A percentile compares a stretch with the other conserved stretches of the same genome.
Evolutionary conservation across 2,888 invertebrate species (phyloP).

Genomic region (Pollenia griseotomentosa): DNA sequence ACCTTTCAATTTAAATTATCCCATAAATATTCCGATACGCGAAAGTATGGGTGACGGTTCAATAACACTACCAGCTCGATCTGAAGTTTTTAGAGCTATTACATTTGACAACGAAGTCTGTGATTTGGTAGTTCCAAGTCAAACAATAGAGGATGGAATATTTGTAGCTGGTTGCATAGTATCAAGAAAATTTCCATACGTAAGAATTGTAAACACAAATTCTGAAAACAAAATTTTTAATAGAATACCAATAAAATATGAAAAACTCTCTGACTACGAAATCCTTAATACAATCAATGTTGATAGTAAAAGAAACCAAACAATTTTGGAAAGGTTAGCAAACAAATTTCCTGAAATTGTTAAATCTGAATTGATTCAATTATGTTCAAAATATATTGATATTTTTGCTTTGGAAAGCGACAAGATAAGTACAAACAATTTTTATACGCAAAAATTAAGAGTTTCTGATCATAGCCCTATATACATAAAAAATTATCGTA

Average conservation of each 20-base stretch:
- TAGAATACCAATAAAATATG: slow-evolving; percentile 8
- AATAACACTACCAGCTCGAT: background rate
- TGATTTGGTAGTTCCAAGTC: slow-evolving; percentile 3
- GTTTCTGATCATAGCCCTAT: too few relatives aligned
- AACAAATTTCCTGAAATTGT: background rate
- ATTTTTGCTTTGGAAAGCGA: background rate
- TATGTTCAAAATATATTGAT: background rate
- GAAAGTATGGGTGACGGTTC: background rate
- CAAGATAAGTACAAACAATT: background rate
- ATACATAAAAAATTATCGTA: too few relatives aligned
- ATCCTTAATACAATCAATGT: background rate
- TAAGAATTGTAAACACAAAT: slow-evolving; percentile 19
- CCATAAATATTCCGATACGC: background rate
- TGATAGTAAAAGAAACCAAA: background rate
- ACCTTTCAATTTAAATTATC: slow-evolving; percentile 13
- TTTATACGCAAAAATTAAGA: too few relatives aligned
- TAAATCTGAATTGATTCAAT: background rate
- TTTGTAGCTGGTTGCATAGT: background rate
- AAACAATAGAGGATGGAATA: background rate
- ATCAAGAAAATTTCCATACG: background rate
- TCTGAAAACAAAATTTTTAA: slow-evolving; percentile 1
- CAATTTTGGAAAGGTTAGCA: background rate
- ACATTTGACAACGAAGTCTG: too few relatives aligned
- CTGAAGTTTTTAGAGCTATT: background rate
- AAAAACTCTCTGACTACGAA: background rate